Evolutionary conservation across 1,140 invertebrate genomes (phyloP).

Genomic region (Zaprionus africanus): DNA sequence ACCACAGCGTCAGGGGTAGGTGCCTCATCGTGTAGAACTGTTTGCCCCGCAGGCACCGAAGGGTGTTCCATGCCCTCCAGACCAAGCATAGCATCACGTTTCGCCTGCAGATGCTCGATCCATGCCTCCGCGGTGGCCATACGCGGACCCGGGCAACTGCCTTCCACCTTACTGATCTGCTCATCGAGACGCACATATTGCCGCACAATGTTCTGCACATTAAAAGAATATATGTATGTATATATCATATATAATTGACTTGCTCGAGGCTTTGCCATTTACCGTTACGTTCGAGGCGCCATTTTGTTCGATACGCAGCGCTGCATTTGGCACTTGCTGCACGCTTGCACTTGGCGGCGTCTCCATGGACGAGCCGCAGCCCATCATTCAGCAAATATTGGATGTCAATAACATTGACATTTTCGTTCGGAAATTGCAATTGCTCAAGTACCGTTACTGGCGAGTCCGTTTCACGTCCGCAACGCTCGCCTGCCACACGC

Average conservation of each 20-base stretch:
- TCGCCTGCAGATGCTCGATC: conserved; percentile 76
- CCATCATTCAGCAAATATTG: conserved; percentile 63
- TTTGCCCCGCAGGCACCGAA: neutral
- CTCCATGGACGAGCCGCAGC: conserved; percentile 82
- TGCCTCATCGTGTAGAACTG: neutral
- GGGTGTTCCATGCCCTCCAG: conserved; percentile 57
- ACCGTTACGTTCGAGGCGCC: conserved; percentile 53
- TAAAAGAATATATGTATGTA: neutral
- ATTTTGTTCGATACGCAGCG: conserved; percentile 53
- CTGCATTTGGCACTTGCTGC: conserved; percentile 41
- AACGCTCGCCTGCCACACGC: conserved; percentile 59
- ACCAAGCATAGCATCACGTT: conserved; percentile 69
- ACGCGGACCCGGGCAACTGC: conserved; percentile 73
- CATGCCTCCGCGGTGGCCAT: conserved; percentile 80
- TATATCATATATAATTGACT: neutral
- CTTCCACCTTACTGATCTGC: conserved; percentile 78
- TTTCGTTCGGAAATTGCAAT: conserved; percentile 42
- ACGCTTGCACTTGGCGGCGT: conserved; percentile 53
- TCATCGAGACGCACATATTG: conserved; percentile 77
- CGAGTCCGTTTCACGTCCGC: conserved; percentile 27
- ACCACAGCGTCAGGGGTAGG: conserved; percentile 1
- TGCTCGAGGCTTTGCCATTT: neutral
- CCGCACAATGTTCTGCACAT: conserved; percentile 51
- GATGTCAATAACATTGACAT: conserved; percentile 44
- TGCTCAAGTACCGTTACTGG: neutral